These are phyloP conservation scores for Hetaerina titia DNA, from an alignment of 2,888 invertebrate species.

Conservation along the genomic window DNA sequence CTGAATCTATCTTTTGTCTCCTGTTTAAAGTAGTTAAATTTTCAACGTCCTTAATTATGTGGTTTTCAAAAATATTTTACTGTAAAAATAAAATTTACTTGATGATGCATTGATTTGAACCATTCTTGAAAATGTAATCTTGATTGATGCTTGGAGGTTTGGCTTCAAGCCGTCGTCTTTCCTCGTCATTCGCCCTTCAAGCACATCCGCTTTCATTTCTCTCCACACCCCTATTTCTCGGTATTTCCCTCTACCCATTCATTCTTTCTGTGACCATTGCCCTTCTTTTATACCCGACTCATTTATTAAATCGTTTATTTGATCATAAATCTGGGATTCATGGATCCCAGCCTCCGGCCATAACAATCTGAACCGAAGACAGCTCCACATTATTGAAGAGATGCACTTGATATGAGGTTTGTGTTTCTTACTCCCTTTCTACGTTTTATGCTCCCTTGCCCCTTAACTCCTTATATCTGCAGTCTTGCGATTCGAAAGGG, in stretches of 20 bases:
- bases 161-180: too few relatives aligned
- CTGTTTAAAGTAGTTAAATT: too few relatives aligned
- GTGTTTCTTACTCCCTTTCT: neutral
- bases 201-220: neutral
- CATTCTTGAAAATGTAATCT: too few relatives aligned
- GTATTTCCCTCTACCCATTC: neutral
- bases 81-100: too few relatives aligned
- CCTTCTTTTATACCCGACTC: conserved; percentile 10
- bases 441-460: neutral
- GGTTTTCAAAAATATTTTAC: too few relatives aligned
- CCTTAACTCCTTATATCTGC: neutral
- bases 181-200: too few relatives aligned
- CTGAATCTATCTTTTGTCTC: too few relatives aligned
- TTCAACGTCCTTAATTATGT: too few relatives aligned
- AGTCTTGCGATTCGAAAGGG: neutral
- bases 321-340: conserved; percentile 47
- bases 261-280: neutral
- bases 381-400: neutral
- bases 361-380: conserved; percentile 24
- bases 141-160: too few relatives aligned
- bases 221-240: neutral
- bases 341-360: neutral
- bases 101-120: too few relatives aligned
- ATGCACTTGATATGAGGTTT: conserved; percentile 5
- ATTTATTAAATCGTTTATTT: conserved; percentile 54